Conservation (phyloP, 2,888 invertebrate species). For the Hemistola chrysoprasaria region DNA sequence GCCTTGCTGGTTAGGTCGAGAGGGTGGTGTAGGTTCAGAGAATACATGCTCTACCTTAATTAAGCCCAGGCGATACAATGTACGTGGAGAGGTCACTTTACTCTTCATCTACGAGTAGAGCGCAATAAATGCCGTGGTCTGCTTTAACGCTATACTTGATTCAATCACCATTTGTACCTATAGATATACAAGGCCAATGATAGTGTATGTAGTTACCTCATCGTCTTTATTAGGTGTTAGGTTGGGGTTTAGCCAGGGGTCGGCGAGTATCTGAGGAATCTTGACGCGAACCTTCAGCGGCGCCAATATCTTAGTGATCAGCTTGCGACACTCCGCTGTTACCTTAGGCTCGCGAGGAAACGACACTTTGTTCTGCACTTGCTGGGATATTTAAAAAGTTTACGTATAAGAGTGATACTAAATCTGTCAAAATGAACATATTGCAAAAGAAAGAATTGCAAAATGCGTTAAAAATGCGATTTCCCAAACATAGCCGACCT, state of each 20-base stretch:
- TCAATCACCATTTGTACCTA: constrained; percentile 7
- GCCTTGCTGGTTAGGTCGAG: too few relatives aligned
- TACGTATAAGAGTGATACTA: constrained; percentile 5
- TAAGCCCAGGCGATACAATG: neutral
- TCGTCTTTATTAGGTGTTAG: constrained; percentile 58
- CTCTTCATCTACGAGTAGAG: too few relatives aligned
- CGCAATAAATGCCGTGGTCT: too few relatives aligned
- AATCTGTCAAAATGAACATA: too few relatives aligned
- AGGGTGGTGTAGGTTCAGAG: too few relatives aligned
- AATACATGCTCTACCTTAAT: constrained; percentile 12
- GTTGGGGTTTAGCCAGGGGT: constrained; percentile 84
- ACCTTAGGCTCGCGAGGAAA: constrained; percentile 86
- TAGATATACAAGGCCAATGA: neutral
- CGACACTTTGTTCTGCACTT: constrained; percentile 87
- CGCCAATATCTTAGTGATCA: constrained; percentile 87
- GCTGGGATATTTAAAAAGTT: constrained; percentile 64
- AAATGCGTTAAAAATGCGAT: too few relatives aligned
- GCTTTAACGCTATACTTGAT: too few relatives aligned
- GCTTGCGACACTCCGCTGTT: constrained; percentile 84
- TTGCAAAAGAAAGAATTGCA: too few relatives aligned
- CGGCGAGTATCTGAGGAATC: constrained; percentile 85
- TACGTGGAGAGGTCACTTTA: too few relatives aligned
- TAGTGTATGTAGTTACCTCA: constrained; percentile 34
- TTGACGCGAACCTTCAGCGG: constrained; percentile 85
- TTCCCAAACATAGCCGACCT: too few relatives aligned